Evolutionary conservation across 2,888 invertebrate species (phyloP).

Genomic region (Agrotis exclamationis): DNA sequence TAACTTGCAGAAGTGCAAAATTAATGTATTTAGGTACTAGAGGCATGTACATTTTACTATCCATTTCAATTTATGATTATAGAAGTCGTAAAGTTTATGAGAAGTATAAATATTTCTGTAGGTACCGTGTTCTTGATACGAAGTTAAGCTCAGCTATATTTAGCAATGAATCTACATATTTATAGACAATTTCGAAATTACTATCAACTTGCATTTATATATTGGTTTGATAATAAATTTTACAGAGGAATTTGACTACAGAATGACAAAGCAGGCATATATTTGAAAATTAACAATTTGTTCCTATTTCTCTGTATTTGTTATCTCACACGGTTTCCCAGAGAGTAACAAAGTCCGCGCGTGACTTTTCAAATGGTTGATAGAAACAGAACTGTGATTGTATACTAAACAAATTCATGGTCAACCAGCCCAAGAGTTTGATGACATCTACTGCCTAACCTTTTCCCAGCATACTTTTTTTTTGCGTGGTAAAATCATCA

Average conservation of each 20-base stretch:
- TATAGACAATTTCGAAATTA: neutral
- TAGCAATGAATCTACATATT: neutral
- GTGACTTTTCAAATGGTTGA: too few species aligned
- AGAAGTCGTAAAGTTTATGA: slow-evolving; percentile 34
- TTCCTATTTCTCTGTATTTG: too few species aligned
- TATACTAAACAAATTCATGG: too few species aligned
- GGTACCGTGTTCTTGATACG: neutral
- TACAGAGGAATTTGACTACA: neutral
- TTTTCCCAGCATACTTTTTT: too few species aligned
- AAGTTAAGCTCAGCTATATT: slow-evolving; percentile 11
- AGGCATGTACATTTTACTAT: slow-evolving; percentile 23
- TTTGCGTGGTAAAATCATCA: too few species aligned
- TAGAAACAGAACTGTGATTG: too few species aligned
- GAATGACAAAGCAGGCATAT: neutral
- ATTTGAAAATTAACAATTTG: neutral
- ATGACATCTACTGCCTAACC: too few species aligned
- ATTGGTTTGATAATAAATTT: neutral
- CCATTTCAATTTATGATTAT: slow-evolving; percentile 23
- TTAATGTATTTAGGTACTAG: neutral
- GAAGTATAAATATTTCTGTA: slow-evolving; percentile 17
- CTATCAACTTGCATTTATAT: neutral
- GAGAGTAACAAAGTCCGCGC: too few species aligned
- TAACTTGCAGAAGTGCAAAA: slow-evolving; percentile 7
- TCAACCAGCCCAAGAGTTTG: too few species aligned
- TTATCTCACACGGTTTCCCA: too few species aligned